Percentiles rank a stretch among this genome's conserved stretches.
These are phyloP conservation scores for Nephila pilipes DNA, from an alignment of 1,140 invertebrate genomes.

Conservation along the genomic window DNA sequence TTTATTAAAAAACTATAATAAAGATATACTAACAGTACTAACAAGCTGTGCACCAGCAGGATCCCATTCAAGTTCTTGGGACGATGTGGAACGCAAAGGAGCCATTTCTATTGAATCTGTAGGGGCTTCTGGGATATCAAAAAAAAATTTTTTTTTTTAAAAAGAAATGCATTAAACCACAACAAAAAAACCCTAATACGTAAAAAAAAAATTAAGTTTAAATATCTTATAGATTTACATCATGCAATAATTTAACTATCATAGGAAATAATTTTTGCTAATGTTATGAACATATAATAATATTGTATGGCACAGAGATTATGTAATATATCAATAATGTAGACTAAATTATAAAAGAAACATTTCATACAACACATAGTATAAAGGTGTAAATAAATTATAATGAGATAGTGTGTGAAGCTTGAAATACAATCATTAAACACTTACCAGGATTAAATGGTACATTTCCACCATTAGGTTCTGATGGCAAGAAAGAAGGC, in stretches of 20 bases:
- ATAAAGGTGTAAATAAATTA: too few species aligned
- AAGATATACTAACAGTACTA: conserved; percentile 65
- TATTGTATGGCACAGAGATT: too few species aligned
- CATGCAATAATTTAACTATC: too few species aligned
- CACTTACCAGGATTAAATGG: conserved; percentile 28
- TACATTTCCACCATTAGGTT: conserved; percentile 62
- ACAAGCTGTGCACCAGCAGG: conserved; percentile 73
- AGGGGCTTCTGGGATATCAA: background rate
- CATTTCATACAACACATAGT: too few species aligned
- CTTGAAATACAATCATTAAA: too few species aligned
- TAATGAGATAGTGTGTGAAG: too few species aligned
- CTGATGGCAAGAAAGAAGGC: background rate
- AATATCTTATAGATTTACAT: background rate
- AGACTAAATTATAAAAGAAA: too few species aligned
- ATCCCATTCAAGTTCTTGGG: conserved; percentile 77
- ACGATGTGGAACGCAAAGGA: conserved; percentile 72
- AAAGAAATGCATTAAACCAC: background rate
- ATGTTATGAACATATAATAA: too few species aligned
- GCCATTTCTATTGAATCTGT: conserved; percentile 60
- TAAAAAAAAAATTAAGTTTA: background rate
- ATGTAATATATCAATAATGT: too few species aligned
- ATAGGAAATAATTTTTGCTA: too few species aligned
- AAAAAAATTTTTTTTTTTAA: too few species aligned
- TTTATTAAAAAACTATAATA: background rate
- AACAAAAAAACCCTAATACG: background rate